Conservation (phyloP, 2,797 vertebrate genomes). For the Oryzias dopingdopingensis region DNA sequence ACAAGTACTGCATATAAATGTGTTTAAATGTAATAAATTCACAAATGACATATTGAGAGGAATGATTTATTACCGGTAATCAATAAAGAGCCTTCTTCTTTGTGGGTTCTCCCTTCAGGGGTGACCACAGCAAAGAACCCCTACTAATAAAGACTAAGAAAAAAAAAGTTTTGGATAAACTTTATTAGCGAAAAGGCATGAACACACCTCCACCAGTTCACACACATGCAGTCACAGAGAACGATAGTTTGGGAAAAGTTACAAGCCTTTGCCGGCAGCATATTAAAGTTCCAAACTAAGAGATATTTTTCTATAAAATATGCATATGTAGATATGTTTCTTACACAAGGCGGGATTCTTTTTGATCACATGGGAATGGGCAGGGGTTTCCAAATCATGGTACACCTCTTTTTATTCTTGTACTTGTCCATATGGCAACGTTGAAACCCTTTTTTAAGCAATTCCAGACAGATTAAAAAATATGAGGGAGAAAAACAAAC, state of each 20-base stretch:
- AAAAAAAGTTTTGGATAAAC: neutral
- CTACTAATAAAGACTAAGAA: slow-evolving; percentile 30
- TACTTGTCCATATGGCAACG: neutral
- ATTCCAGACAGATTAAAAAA: slow-evolving; percentile 12
- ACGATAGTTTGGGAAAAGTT: too few species aligned
- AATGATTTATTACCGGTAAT: too few species aligned
- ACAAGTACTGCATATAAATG: neutral
- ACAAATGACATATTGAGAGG: too few species aligned
- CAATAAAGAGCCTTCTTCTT: too few species aligned
- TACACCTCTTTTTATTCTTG: neutral
- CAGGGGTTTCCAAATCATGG: neutral
- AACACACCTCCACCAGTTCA: neutral
- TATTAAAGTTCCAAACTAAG: slow-evolving; percentile 2
- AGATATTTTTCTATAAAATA: slow-evolving; percentile 7
- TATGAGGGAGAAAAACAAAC: neutral
- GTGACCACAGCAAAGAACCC: neutral
- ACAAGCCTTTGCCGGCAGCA: neutral
- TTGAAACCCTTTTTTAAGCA: neutral
- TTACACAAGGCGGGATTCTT: neutral
- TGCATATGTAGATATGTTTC: neutral
- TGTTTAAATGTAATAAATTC: too few species aligned
- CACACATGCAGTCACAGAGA: slow-evolving; percentile 1
- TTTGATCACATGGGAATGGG: slow-evolving; percentile 45
- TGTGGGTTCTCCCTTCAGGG: neutral
- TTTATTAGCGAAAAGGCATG: slow-evolving; percentile 34